Base-by-base conservation (phyloP, 1,140 invertebrate genomes). In the Drosophila lacertosa region DNA sequence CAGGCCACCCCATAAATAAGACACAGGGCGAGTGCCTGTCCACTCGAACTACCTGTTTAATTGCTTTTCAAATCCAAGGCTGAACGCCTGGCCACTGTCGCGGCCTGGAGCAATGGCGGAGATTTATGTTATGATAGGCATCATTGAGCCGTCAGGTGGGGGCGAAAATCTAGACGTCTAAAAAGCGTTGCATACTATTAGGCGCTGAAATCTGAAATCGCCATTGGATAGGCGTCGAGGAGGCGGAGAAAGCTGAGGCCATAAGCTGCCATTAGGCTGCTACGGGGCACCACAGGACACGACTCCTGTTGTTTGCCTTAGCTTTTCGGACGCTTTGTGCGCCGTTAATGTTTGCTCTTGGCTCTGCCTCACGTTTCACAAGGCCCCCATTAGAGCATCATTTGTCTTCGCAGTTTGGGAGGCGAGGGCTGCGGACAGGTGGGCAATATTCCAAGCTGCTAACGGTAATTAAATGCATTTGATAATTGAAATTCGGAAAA, bases 91-190 rank as follows among this genome's bases (percentile, higher is more conserved):
- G 54, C 70, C 64, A 70, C 67, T 51, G 57, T 67, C 29, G 16
- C 9, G 6, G 51, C 54, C 54, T 10, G 5, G 6, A 59, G 63
- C 63, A 11, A 69, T 44, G 22, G 32, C 20, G 29, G 69, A 78
- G 82, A 86, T 88, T 86, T 88, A 86, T 86, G 67, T 75, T 88
- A 88, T 88, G 77, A 88, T 88, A 78, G 82, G 63, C 77, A 81
- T 86, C 81, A 81, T 86, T 77, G 83, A 73, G 69, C 47, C 81
- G 57, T 77, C 81, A 68, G 24, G 24, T 33, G 18, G 55, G 42
- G 62, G 33, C 50, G 26, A 65, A 37, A 66, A 62, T 57, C 60
- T 39, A 53, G 63, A 54, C 53, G 64, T 37, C 47, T 37, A 50
- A 71, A 80, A 74, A 77, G 76, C 78, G 77, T 62, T 82, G 78